These are phyloP conservation scores for Drosophila longiperda DNA, from an alignment of 2,888 invertebrate species.

Conservation along the genomic window DNA sequence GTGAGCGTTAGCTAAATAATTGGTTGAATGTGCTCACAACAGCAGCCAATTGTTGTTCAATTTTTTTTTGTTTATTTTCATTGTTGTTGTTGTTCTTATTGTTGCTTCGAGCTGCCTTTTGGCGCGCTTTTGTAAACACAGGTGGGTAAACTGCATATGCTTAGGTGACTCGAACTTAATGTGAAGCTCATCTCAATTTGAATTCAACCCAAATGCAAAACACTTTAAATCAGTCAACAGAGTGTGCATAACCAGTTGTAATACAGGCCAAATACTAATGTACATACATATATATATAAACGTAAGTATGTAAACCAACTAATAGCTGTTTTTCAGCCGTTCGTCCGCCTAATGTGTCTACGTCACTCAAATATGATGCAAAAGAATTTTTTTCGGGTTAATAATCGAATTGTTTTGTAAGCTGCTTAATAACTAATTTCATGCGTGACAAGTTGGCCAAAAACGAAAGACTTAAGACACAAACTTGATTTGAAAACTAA, in stretches of 20 bases:
- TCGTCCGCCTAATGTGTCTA: constrained; percentile 7
- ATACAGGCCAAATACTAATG: neutral
- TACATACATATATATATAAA: neutral
- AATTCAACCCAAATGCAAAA: constrained; percentile 8
- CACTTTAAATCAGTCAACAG: neutral
- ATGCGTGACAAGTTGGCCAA: constrained; percentile 28
- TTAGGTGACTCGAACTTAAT: constrained; percentile 30
- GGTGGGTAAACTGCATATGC: constrained; percentile 17
- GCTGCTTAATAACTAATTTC: constrained; percentile 27
- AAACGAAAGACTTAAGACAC: constrained; percentile 64
- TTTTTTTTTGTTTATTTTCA: constrained; percentile 1
- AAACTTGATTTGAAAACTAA: constrained; percentile 44
- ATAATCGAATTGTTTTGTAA: constrained; percentile 23
- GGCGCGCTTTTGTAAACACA: constrained; percentile 21
- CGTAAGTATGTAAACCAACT: neutral
- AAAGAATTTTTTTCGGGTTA: constrained; percentile 43
- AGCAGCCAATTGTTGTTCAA: constrained; percentile 14
- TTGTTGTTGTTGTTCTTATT: neutral
- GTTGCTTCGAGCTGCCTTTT: constrained; percentile 14
- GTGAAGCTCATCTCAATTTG: constrained; percentile 37
- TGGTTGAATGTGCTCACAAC: constrained; percentile 21
- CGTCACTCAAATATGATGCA: constrained; percentile 35
- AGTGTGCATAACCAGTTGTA: constrained; percentile 38
- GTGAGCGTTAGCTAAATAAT: constrained; percentile 21
- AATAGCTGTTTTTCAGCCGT: constrained; percentile 12